Evolutionary conservation across 2,113 vertebrate genomes (phyloP).

Genomic region (Sander lucioperca): DNA sequence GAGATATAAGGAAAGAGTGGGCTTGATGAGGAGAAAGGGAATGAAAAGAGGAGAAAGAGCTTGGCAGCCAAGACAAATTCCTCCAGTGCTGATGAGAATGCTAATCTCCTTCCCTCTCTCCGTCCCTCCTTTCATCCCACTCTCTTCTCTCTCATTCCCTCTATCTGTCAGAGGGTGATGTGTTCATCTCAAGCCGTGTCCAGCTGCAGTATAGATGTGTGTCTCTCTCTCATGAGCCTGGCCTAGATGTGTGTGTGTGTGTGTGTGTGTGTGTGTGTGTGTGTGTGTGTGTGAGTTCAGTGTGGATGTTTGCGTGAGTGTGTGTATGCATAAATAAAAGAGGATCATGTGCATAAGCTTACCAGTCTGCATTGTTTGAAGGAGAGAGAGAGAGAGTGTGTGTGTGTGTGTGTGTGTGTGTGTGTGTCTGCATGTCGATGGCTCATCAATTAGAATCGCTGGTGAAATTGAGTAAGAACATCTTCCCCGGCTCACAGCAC

Average conservation of each 20-base stretch:
- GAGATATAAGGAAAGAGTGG: conserved; percentile 43
- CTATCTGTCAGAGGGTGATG: conserved; percentile 76
- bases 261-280: conserved; percentile 22
- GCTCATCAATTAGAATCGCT: conserved; percentile 75
- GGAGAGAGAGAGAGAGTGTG: conserved; percentile 8
- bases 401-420: conserved; percentile 3
- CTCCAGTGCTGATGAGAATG: conserved; percentile 82
- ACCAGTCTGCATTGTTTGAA: conserved; percentile 57
- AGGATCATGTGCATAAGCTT: conserved; percentile 40
- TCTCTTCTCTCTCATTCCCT: conserved; percentile 60
- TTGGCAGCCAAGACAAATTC: conserved; percentile 80
- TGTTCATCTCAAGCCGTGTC: conserved; percentile 80
- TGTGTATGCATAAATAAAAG: conserved; percentile 43
- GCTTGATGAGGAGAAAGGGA: conserved; percentile 69
- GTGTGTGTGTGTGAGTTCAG: conserved; percentile 1
- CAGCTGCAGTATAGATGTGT: conserved; percentile 68
- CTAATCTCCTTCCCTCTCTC: conserved; percentile 74
- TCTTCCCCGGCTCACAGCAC: conserved; percentile 55
- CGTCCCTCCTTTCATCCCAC: conserved; percentile 56
- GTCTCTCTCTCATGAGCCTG: conserved; percentile 62
- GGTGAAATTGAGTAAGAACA: conserved; percentile 70
- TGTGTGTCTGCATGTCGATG: conserved; percentile 19
- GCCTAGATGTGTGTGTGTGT: conserved; percentile 43
- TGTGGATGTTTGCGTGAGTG: conserved; percentile 21
- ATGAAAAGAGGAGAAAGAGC: conserved; percentile 58